Evolutionary conservation across 1,140 invertebrate genomes (phyloP).

Genomic region (Lepidurus arcticus): DNA sequence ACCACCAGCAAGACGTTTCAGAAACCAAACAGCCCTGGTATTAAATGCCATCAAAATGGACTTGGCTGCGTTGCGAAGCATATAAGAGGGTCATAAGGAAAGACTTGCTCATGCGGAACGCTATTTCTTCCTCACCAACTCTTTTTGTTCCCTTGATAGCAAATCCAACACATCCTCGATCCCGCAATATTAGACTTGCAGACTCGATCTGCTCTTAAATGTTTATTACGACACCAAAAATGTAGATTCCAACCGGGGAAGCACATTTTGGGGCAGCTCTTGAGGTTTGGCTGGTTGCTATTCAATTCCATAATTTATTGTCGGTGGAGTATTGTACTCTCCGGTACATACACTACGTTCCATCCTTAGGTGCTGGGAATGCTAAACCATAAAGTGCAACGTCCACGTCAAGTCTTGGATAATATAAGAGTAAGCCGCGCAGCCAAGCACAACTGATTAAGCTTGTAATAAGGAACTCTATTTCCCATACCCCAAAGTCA

Average conservation of each 20-base stretch:
- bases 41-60: background rate
- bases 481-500: background rate
- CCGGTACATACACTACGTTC: background rate
- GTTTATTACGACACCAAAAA: too few relatives aligned
- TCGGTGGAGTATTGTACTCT: background rate
- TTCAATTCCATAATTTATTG: too few relatives aligned
- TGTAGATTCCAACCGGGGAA: too few relatives aligned
- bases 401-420: background rate
- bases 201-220: too few relatives aligned
- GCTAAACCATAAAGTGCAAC: conserved; percentile 11
- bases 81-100: background rate
- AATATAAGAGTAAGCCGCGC: background rate
- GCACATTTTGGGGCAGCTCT: too few relatives aligned
- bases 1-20: background rate
- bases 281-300: too few relatives aligned
- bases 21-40: background rate
- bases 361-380: background rate
- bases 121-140: background rate
- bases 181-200: too few relatives aligned
- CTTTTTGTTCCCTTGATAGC: background rate
- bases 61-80: background rate
- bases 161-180: too few relatives aligned
- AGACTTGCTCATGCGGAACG: background rate
- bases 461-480: background rate
- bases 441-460: background rate